A percentile compares a stretch with the other conserved stretches of the same genome.
phyloP scores from a whole-genome alignment of 2,888 invertebrate genomes.

The Sminthurinus aureus region DNA sequence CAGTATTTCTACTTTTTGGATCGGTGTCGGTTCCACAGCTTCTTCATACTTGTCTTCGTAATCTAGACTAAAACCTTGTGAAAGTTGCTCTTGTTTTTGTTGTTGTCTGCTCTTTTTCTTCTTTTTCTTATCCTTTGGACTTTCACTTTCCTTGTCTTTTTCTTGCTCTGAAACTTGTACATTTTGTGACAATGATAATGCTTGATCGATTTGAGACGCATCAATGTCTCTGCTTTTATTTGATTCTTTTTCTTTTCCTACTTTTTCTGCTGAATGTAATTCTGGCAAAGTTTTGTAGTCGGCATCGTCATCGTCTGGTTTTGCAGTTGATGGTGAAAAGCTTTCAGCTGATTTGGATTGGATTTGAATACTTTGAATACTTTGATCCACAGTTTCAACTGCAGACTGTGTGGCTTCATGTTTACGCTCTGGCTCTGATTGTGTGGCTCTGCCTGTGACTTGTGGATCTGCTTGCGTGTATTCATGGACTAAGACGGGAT shows the following conservation, averaged over 20 bases:
- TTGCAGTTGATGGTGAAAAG: not conserved
- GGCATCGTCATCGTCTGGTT: not conserved
- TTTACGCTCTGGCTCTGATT: not conserved
- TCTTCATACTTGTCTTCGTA: not conserved
- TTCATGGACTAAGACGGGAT: constrained; percentile 2
- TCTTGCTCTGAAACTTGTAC: not conserved
- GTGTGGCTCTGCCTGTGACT: not conserved
- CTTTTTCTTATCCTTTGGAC: not conserved
- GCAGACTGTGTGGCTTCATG: not conserved
- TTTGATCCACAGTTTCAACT: not conserved
- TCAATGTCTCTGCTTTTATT: not conserved
- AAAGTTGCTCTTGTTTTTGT: constrained; percentile 9
- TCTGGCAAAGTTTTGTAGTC: not conserved
- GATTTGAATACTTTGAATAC: not conserved
- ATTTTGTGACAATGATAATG: not conserved
- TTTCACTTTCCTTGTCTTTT: constrained; percentile 5
- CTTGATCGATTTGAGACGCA: not conserved
- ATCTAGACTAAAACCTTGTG: not conserved
- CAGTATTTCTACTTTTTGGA: not conserved
- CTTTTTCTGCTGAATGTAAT: not conserved
- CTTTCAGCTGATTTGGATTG: not conserved
- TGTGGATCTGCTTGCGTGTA: constrained; percentile 2
- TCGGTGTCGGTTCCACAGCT: not conserved
- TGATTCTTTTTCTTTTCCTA: not conserved
- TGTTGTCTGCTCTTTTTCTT: constrained; percentile 23